Conservation (phyloP, 2,888 invertebrate species). For the Drosophila falleni region DNA sequence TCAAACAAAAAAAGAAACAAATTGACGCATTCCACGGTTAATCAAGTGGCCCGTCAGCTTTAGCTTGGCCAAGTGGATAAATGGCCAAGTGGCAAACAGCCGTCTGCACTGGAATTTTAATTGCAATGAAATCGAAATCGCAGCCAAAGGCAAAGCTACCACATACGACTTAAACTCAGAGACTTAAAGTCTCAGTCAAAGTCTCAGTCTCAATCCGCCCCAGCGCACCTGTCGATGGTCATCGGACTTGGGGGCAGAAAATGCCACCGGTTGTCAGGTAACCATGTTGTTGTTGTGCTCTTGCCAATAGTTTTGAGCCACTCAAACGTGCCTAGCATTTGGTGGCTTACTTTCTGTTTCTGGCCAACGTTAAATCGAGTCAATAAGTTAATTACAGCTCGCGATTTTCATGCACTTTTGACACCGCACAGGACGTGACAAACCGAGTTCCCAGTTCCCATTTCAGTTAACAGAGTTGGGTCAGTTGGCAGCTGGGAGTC, state of each 20-base stretch:
- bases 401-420: constrained; percentile 71
- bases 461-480: background rate
- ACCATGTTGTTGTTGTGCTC: constrained; percentile 5
- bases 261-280: constrained; percentile 44
- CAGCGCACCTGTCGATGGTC: constrained; percentile 57
- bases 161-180: constrained; percentile 1
- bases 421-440: constrained; percentile 70
- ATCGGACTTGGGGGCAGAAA: constrained; percentile 41
- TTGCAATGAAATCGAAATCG: constrained; percentile 72
- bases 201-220: constrained; percentile 31
- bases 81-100: constrained; percentile 33
- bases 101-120: constrained; percentile 72
- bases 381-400: constrained; percentile 77
- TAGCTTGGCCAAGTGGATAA: constrained; percentile 24
- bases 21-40: constrained; percentile 74
- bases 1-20: constrained; percentile 62
- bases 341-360: constrained; percentile 56
- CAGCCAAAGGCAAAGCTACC: constrained; percentile 44
- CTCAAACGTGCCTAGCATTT: background rate
- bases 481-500: background rate
- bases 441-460: background rate
- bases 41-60: constrained; percentile 51
- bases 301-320: constrained; percentile 12
- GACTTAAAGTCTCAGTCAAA: background rate
- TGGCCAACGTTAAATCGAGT: constrained; percentile 69